phyloP scores from a whole-genome alignment of 2,888 invertebrate species.

The Eudasyphora cyanicolor region DNA sequence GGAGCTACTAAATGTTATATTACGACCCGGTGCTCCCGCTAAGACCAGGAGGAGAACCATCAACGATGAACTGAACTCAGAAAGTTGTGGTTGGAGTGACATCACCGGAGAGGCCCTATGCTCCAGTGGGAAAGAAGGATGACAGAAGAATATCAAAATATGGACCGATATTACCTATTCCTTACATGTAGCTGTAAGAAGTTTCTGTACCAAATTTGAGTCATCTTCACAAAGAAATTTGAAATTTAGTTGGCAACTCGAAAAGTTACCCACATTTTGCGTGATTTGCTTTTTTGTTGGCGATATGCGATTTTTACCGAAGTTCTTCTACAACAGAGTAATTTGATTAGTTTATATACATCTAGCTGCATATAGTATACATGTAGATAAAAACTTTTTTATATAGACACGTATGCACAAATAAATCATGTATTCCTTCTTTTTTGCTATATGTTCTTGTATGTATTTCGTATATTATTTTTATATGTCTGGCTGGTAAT shows the following conservation, averaged over 20 bases:
- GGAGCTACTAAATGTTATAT: too few relatives aligned
- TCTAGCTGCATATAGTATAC: neutral
- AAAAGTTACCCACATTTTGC: conserved; percentile 33
- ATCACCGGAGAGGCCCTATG: too few relatives aligned
- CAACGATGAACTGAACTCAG: too few relatives aligned
- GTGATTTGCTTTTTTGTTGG: neutral
- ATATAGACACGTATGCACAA: neutral
- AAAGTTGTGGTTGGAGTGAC: too few relatives aligned
- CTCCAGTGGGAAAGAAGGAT: too few relatives aligned
- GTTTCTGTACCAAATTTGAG: neutral
- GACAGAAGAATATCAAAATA: too few relatives aligned
- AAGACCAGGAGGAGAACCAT: too few relatives aligned
- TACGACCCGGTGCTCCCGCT: too few relatives aligned
- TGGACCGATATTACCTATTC: too few relatives aligned
- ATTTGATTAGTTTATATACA: conserved; percentile 43
- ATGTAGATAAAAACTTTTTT: neutral
- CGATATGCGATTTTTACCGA: neutral
- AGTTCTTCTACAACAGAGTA: conserved; percentile 26
- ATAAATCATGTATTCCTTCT: conserved; percentile 47
- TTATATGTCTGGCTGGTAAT: conserved; percentile 62
- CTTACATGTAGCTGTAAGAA: too few relatives aligned
- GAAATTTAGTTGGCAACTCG: neutral
- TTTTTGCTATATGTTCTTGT: neutral
- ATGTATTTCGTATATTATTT: conserved; percentile 35
- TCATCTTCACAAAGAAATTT: too few relatives aligned